Evolutionary conservation across 1,140 invertebrate species (phyloP), one percentile per base, ranked within the genome.

Genomic region (Sesamia nonagrioides): DNA sequence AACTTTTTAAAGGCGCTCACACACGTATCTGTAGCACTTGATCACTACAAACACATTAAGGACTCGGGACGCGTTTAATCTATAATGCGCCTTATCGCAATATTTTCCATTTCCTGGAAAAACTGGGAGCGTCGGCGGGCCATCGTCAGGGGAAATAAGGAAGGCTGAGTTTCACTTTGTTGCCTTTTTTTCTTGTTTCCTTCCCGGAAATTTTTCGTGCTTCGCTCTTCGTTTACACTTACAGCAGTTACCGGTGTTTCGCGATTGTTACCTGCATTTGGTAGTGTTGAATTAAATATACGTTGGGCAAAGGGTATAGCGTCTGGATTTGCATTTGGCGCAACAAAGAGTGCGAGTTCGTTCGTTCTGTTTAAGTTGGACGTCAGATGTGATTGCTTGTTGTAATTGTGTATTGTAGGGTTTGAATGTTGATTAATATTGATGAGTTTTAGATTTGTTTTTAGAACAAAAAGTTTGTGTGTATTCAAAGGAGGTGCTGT

Each of bases 41-140:
- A 91, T 91, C 89, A 87, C 84, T 85, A 84, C 45, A 76, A 88
- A 85, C 80, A 79, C 88, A 88, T 91, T 92, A 91, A 87, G 87
- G 85, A 86, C 81, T 78, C 84, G 87, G 73, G 84, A 89, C 88
- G 84, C 88, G 92, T 93, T 94, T 94, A 94, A 94, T 94, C 92
- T 94, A 90, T 94, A 94, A 94, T 93, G 93, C 87, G 89, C 85
- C 92, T 94, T 94, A 94, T 94, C 93, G 92, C 93, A 92, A 95
- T 94, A 95, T 94, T 95, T 94, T 91, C 92, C 93, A 94, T 93
- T 94, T 92, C 91, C 91, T 84, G 88, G 84, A 79, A 88, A 89
- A 91, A 86, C 86, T 84, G 88, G 88, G 89, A 88, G 82, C 90
- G 89, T 88, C 88, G 92, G 88, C 88, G 88, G 88, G 86, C 86